These are phyloP conservation scores for Theristicus caerulescens DNA, from an alignment of 2,113 vertebrate genomes.

Conservation along the genomic window DNA sequence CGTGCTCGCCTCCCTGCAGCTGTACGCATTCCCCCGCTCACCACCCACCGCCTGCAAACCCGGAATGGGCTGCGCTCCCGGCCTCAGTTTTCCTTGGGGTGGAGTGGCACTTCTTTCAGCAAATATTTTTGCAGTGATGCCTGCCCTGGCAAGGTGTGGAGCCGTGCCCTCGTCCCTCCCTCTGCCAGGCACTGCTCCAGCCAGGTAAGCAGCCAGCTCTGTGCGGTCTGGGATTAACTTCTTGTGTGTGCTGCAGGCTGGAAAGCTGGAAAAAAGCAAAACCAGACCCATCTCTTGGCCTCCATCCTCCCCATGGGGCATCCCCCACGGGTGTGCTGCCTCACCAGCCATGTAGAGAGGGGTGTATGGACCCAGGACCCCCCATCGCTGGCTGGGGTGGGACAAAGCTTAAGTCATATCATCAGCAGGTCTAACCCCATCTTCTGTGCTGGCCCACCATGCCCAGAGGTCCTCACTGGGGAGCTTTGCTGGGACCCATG, in stretches of 20 bases:
- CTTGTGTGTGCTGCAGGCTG: not conserved
- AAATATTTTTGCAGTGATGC: constrained; percentile 60
- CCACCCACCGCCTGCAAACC: not conserved
- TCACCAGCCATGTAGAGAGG: not conserved
- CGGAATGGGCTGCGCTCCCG: not conserved
- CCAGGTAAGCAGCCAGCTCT: constrained; percentile 46
- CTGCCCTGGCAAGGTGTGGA: constrained; percentile 47
- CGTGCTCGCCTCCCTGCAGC: not conserved
- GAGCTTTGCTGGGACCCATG: not conserved
- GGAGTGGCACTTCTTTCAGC: constrained; percentile 42
- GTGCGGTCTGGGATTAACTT: not conserved
- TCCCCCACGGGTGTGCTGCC: not conserved
- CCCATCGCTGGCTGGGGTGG: accelerated
- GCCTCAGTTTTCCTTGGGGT: constrained; percentile 8
- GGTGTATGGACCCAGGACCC: too few species aligned
- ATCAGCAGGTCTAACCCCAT: not conserved
- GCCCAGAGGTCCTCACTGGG: not conserved
- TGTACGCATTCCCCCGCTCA: accelerated
- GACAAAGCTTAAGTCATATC: not conserved
- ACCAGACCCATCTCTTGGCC: not conserved
- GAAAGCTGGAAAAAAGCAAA: not conserved
- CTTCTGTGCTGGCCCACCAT: not conserved
- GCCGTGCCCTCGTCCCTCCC: constrained; percentile 30
- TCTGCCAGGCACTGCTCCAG: constrained; percentile 24
- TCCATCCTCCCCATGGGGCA: not conserved